These are phyloP conservation scores for Bombus pascuorum DNA, from an alignment of 1,140 invertebrate genomes.

Conservation along the genomic window DNA sequence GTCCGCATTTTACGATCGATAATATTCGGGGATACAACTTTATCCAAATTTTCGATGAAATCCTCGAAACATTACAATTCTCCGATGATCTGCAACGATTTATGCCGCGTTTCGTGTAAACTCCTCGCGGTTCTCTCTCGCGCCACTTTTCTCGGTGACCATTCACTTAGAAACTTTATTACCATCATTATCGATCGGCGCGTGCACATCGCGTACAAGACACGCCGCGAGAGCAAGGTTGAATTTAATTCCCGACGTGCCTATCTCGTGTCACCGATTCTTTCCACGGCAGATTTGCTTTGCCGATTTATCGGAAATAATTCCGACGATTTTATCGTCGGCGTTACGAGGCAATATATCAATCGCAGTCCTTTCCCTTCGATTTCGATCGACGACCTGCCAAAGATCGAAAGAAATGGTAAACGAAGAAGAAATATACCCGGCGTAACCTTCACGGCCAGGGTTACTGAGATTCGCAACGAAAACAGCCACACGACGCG, in stretches of 20 bases:
- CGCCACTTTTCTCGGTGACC: slow-evolving; percentile 33
- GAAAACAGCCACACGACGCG: not conserved
- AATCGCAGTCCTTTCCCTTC: not conserved
- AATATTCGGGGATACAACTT: too few relatives aligned
- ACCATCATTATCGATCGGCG: slow-evolving; percentile 50
- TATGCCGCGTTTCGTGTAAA: not conserved
- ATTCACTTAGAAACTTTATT: slow-evolving; percentile 51
- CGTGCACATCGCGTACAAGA: not conserved
- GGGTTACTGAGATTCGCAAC: not conserved
- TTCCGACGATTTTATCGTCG: not conserved
- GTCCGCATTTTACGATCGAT: not conserved
- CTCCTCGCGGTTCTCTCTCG: not conserved
- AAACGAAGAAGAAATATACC: not conserved
- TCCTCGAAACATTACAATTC: not conserved
- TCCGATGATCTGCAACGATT: not conserved
- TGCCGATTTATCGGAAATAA: not conserved
- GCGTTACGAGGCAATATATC: not conserved
- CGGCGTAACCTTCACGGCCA: too few relatives aligned
- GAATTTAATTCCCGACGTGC: slow-evolving; percentile 20
- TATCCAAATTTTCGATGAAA: too few relatives aligned
- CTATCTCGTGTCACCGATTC: not conserved
- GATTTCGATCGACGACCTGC: not conserved
- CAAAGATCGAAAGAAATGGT: not conserved
- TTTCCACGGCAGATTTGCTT: not conserved
- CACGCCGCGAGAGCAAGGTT: not conserved